Conservation (phyloP, 1,140 invertebrate species). For the Sycobia sp. region DNA sequence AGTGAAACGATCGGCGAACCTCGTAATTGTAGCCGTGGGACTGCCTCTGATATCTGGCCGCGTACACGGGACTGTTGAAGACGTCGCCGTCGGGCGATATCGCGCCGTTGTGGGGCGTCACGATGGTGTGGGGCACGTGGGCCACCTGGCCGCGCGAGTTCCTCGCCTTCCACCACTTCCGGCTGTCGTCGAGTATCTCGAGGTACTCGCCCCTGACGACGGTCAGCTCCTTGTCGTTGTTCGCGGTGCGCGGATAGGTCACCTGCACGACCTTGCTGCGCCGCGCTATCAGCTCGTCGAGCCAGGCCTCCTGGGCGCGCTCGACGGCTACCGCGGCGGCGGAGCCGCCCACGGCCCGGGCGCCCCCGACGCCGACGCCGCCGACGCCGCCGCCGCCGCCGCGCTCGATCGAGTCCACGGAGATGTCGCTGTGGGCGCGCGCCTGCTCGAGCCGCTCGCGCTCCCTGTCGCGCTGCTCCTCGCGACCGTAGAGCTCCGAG, state of each 20-base stretch:
- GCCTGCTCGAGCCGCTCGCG: constrained; percentile 48
- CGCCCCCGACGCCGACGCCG: constrained; percentile 57
- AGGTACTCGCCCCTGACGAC: constrained; percentile 94
- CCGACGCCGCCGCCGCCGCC: constrained; percentile 52
- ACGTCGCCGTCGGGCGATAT: constrained; percentile 62
- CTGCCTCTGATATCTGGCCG: constrained; percentile 59
- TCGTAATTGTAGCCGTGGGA: constrained; percentile 58
- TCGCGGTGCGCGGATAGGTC: constrained; percentile 93
- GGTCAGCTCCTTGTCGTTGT: constrained; percentile 97
- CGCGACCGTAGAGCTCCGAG: constrained; percentile 55
- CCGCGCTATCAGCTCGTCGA: constrained; percentile 75
- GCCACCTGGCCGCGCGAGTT: constrained; percentile 87
- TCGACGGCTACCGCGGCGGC: constrained; percentile 42
- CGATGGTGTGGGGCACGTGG: constrained; percentile 97
- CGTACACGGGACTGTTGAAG: constrained; percentile 77
- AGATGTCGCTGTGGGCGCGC: constrained; percentile 74
- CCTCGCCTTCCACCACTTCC: constrained; percentile 98
- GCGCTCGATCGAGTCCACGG: constrained; percentile 77
- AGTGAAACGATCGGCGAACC: too few species aligned
- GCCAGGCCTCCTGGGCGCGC: constrained; percentile 68
- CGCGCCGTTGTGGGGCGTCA: constrained; percentile 70
- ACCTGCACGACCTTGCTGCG: constrained; percentile 88
- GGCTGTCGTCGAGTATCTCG: constrained; percentile 90
- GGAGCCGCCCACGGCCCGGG: constrained; percentile 56
- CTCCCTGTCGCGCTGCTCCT: constrained; percentile 17